Conservation (phyloP, 37 sponge, comb jelly and placozoan species). For the Eunapius fragilis region DNA sequence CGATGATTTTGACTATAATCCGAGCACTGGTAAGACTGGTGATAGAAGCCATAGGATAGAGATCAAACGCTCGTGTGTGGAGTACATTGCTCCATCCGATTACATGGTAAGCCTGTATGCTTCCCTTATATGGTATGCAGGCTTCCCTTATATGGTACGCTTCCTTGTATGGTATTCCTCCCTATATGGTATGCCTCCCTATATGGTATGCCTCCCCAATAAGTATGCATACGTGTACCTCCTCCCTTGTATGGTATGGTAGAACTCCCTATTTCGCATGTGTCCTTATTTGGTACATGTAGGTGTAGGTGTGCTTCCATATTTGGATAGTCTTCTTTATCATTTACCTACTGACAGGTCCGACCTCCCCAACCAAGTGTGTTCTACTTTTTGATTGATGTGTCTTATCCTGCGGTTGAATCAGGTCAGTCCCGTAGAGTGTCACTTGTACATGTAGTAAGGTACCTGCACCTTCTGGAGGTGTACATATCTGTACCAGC, state of each 20-base stretch:
- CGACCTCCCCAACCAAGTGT: slow-evolving; percentile 95
- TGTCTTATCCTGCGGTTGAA: slow-evolving; percentile 71
- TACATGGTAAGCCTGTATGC: slow-evolving; percentile 89
- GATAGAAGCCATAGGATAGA: slow-evolving; percentile 65
- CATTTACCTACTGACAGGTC: slow-evolving; percentile 29
- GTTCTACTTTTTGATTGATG: slow-evolving; percentile 91
- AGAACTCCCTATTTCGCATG: neutral
- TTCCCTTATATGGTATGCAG: neutral
- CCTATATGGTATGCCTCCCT: neutral
- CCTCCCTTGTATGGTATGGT: neutral
- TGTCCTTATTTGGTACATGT: neutral
- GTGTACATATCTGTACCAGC: neutral
- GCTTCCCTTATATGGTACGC: neutral
- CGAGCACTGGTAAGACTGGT: slow-evolving; percentile 39
- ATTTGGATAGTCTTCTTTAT: neutral
- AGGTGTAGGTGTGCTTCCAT: neutral
- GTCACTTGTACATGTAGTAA: slow-evolving; percentile 18
- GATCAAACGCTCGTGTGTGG: slow-evolving; percentile 72
- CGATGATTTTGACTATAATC: slow-evolving; percentile 73
- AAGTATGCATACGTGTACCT: neutral
- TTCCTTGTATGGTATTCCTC: too few relatives aligned
- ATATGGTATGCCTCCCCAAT: neutral
- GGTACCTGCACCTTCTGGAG: too few relatives aligned
- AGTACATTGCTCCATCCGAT: slow-evolving; percentile 97
- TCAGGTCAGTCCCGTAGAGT: too few relatives aligned